phyloP scores from a whole-genome alignment of 2,888 invertebrate species.

The Brassicogethes aeneus region DNA sequence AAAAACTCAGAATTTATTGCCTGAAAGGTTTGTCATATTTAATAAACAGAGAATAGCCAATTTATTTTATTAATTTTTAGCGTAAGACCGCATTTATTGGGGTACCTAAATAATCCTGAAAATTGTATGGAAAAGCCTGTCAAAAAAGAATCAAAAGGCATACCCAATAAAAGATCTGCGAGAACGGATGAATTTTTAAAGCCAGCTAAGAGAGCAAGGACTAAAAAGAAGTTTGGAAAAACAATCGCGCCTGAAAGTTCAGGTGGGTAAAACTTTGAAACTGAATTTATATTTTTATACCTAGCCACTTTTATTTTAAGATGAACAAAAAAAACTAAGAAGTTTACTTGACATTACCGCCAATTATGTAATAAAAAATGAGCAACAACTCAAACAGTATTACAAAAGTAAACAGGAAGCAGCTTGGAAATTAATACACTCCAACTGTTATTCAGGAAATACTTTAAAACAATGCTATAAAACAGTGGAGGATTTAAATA shows the following conservation, averaged over 20 bases:
- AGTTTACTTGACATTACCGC: constrained; percentile 31
- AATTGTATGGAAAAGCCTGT: constrained; percentile 1
- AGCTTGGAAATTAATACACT: constrained; percentile 32
- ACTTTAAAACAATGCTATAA: constrained; percentile 26
- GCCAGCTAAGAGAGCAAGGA: constrained; percentile 9
- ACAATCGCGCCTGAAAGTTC: neutral
- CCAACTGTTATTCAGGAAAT: constrained; percentile 19
- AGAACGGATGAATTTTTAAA: constrained; percentile 10
- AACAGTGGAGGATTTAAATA: constrained; percentile 32
- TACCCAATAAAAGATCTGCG: constrained; percentile 1
- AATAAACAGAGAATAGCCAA: neutral
- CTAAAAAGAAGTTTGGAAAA: constrained; percentile 7
- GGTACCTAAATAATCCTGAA: constrained; percentile 12
- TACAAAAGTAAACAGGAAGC: constrained; percentile 28
- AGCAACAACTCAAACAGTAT: constrained; percentile 22
- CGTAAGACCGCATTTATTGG: constrained; percentile 22
- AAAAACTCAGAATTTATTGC: constrained; percentile 23
- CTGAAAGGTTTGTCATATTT: constrained; percentile 15
- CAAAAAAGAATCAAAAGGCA: neutral
- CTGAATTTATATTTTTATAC: constrained; percentile 1
- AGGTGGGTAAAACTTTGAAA: neutral
- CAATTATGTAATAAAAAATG: constrained; percentile 28
- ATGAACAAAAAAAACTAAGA: constrained; percentile 13
- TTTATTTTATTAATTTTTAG: constrained; percentile 8
- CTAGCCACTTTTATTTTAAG: constrained; percentile 3